A percentile compares a stretch with the other conserved stretches of the same genome.
Conservation (phyloP, 2,113 vertebrate species). For the Acanthochromis polyacanthus region DNA sequence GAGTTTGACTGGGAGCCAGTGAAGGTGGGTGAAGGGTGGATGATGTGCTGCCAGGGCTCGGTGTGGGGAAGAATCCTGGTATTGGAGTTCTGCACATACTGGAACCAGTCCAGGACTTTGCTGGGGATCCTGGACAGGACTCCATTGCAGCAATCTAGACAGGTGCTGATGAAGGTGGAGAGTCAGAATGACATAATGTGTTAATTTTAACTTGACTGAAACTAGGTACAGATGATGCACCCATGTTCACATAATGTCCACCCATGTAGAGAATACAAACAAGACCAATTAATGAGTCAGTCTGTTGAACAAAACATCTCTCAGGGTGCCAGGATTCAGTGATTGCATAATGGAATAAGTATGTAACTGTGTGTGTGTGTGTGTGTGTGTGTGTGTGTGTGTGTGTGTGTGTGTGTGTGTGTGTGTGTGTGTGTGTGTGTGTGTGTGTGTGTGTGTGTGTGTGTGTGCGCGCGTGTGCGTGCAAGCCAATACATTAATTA, state of each 20-base stretch:
- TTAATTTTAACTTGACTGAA: too few relatives aligned
- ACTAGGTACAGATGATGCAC: too few relatives aligned
- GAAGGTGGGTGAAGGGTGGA: not conserved
- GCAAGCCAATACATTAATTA: slow-evolving; percentile 24
- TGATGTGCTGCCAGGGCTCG: too few relatives aligned
- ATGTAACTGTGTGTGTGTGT: not conserved
- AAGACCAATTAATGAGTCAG: slow-evolving; percentile 1
- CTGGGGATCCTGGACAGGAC: not conserved
- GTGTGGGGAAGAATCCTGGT: not conserved
- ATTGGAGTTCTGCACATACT: not conserved
- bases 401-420: not conserved
- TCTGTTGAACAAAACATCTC: not conserved
- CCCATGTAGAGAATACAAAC: slow-evolving; percentile 10
- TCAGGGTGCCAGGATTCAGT: not conserved
- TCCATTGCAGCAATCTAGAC: not conserved
- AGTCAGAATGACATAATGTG: too few relatives aligned
- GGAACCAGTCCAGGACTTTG: not conserved
- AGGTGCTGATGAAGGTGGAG: not conserved
- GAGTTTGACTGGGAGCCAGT: not conserved
- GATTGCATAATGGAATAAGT: not conserved
- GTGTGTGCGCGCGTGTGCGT: not conserved
- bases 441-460: slow-evolving; percentile 4
- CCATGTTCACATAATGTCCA: not conserved
- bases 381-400: slow-evolving; percentile 4
- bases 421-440: not conserved